Evolutionary conservation across 2,113 vertebrate species (phyloP), one percentile per base, ranked within the genome.

Genomic region (cat (Felis catus)): DNA sequence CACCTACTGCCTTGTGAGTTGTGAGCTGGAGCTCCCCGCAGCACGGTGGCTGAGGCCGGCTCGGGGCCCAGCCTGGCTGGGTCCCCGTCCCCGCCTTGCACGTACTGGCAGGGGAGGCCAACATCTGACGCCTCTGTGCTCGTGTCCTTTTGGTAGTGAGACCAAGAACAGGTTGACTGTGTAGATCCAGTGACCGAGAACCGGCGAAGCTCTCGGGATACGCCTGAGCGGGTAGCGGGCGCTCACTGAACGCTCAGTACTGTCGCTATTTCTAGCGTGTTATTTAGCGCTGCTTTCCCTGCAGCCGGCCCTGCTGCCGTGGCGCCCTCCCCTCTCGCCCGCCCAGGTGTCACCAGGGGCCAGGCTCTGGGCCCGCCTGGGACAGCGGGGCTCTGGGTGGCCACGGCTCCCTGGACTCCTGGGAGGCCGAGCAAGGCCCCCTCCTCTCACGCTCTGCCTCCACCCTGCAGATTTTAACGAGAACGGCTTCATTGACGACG

Each of bases 381-480:
- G n/a, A 53, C 16, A 16, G 25, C 0, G 27, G 76, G 85, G 31
- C n/a, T 66, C 58, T 15, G 29, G 36, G 7, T 14, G 29, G 2
- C 61, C 36, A 2, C 2, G 18, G 53, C 31, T n/a, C 79, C 39
- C 9, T 0, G 36, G n/a, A 65, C 33, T 61, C 81, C n/a, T 33
- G 61, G 70, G 15, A 39, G 51, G 31, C 33, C 16, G 0, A 45
- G 63, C 7, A 29, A 88, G 65, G 23, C 45, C 41, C 23, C 79
- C 25, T 78, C 18, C 51, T 80, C n/a, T 63, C 51, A 71, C 36
- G 27, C 53, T n/a, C 41, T 1, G 0, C 31, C 66, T 89, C 61
- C 41, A 85, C 41, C 58, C 36, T 31, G 65, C 97, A 98, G 98
- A 98, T 92, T 98, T 98, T 81, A 98, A 98, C 1, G 98, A 97